A percentile compares a stretch with the other conserved stretches of the same genome.
phyloP scores from a whole-genome alignment of 2,888 invertebrate species.

The Lycophotia porphyrea region DNA sequence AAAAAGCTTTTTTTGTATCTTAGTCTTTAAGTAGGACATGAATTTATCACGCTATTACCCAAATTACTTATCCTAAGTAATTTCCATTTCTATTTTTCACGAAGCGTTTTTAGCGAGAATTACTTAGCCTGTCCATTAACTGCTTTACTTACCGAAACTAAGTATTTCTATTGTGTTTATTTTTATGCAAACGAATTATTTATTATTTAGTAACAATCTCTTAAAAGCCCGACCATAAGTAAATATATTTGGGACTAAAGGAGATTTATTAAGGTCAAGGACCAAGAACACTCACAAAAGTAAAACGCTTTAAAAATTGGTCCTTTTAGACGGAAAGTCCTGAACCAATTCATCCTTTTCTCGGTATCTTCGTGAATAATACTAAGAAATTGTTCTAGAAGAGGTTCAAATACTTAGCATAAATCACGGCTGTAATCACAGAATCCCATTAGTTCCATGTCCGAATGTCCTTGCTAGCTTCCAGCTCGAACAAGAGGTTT shows the following conservation, averaged over 20 bases:
- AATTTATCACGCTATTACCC: slow-evolving; percentile 52
- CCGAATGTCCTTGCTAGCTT: slow-evolving; percentile 75
- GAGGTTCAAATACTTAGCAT: slow-evolving; percentile 66
- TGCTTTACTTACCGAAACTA: slow-evolving; percentile 30
- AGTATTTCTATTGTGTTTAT: slow-evolving; percentile 47
- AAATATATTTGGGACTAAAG: neutral
- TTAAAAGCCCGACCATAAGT: neutral
- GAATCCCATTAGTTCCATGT: slow-evolving; percentile 79
- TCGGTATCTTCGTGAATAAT: slow-evolving; percentile 46
- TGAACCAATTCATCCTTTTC: slow-evolving; percentile 43
- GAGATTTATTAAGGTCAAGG: neutral
- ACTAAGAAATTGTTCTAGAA: slow-evolving; percentile 57
- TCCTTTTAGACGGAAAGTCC: slow-evolving; percentile 17
- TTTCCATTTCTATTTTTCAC: slow-evolving; percentile 48
- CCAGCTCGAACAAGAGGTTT: slow-evolving; percentile 74
- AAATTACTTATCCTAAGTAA: slow-evolving; percentile 56
- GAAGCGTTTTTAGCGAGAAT: slow-evolving; percentile 45
- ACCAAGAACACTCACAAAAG: neutral
- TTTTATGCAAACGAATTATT: slow-evolving; percentile 25
- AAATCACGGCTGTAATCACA: slow-evolving; percentile 74
- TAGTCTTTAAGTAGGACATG: slow-evolving; percentile 38
- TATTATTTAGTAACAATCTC: neutral
- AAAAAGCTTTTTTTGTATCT: slow-evolving; percentile 36
- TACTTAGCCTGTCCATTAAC: slow-evolving; percentile 57
- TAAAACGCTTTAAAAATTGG: slow-evolving; percentile 1